Conservation (phyloP, 2,888 invertebrate genomes). For the Drosophila buzzatii region DNA sequence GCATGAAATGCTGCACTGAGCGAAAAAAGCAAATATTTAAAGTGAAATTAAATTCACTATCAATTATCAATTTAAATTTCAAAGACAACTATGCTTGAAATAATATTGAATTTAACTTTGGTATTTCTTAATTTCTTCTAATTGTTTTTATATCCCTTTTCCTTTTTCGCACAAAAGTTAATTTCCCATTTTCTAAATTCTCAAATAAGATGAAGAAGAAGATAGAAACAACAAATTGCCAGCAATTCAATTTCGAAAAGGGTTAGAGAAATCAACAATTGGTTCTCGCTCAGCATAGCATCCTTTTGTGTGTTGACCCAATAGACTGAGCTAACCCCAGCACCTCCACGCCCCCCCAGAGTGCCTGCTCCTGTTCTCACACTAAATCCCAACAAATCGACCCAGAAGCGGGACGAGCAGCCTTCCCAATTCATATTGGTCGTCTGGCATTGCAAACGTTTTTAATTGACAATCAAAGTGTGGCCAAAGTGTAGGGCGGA, state of each 20-base stretch:
- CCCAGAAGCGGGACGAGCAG: slow-evolving; percentile 9
- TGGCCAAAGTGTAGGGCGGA: slow-evolving; percentile 16
- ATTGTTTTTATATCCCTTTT: neutral
- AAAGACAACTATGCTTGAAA: neutral
- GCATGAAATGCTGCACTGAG: slow-evolving; percentile 8
- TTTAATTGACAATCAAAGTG: slow-evolving; percentile 73
- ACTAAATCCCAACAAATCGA: slow-evolving; percentile 39
- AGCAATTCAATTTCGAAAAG: slow-evolving; percentile 53
- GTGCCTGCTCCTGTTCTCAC: neutral
- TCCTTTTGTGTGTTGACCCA: slow-evolving; percentile 43
- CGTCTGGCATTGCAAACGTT: slow-evolving; percentile 54
- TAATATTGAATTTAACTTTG: slow-evolving; percentile 4
- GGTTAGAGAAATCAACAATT: slow-evolving; percentile 57
- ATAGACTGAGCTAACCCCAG: neutral
- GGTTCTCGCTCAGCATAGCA: slow-evolving; percentile 56
- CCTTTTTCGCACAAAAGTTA: slow-evolving; percentile 17
- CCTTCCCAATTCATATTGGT: slow-evolving; percentile 54
- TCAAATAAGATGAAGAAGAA: neutral
- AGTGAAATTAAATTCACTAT: neutral
- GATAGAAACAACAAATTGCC: slow-evolving; percentile 57
- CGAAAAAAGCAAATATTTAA: neutral
- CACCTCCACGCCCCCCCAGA: neutral
- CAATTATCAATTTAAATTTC: neutral
- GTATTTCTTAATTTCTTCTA: neutral
- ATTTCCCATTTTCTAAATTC: slow-evolving; percentile 13